phyloP scores from a whole-genome alignment of 2,888 invertebrate genomes.

The Galeruca laticollis region DNA sequence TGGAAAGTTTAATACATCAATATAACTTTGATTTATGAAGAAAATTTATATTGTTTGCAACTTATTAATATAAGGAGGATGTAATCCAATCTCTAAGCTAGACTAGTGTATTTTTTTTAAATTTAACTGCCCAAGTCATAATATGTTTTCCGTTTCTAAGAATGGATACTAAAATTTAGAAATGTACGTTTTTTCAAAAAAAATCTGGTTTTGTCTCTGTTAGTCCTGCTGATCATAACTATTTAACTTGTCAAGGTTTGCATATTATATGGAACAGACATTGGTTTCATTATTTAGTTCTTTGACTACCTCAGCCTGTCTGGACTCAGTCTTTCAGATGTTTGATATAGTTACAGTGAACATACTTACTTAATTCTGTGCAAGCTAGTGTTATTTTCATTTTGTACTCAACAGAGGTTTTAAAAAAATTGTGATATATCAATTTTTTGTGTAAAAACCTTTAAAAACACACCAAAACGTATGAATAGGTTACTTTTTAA shows the following conservation, averaged over 20 bases:
- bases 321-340: not conserved
- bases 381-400: slow-evolving; percentile 29
- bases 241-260: not conserved
- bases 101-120: no score
- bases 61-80: no score
- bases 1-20: no score
- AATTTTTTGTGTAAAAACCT: slow-evolving; percentile 31
- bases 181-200: no score
- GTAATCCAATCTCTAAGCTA: no score
- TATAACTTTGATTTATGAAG: no score
- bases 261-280: not conserved
- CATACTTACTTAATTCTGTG: slow-evolving; percentile 27
- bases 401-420: slow-evolving; percentile 30
- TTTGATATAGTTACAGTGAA: slow-evolving; percentile 2
- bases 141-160: no score
- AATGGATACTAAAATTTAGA: no score
- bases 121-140: no score
- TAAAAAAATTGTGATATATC: slow-evolving; percentile 32
- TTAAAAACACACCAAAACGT: slow-evolving; percentile 32
- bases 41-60: no score
- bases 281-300: not conserved
- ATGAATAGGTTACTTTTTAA: slow-evolving; percentile 32
- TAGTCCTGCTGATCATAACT: not conserved
- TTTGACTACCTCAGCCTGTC: slow-evolving; percentile 14
- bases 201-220: no score